phyloP scores from a whole-genome alignment of 2,888 invertebrate genomes.

The Prosopocoilus inquinatus region DNA sequence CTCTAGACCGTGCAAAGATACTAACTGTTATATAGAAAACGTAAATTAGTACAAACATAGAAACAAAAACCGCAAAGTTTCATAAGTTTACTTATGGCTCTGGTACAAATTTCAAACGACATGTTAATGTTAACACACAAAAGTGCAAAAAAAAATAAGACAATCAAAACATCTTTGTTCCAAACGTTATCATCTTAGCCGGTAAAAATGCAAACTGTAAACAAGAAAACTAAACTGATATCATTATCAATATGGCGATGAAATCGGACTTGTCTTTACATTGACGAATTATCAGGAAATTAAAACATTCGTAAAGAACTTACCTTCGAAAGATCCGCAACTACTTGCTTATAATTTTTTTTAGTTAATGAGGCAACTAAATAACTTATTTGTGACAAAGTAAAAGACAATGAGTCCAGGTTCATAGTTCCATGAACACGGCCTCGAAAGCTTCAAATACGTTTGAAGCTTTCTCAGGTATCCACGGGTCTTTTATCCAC shows the following conservation, averaged over 20 bases:
- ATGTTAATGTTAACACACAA: constrained; percentile 19
- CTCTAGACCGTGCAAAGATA: constrained; percentile 90
- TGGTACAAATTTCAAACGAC: constrained; percentile 14
- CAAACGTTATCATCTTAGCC: constrained; percentile 31
- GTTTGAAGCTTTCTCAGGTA: constrained; percentile 88
- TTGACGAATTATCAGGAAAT: no score
- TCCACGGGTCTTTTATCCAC: constrained; percentile 64
- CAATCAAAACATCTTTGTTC: constrained; percentile 46
- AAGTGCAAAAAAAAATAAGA: constrained; percentile 33
- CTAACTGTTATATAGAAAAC: constrained; percentile 64
- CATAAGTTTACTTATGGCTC: constrained; percentile 4
- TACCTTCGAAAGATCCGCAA: constrained; percentile 87
- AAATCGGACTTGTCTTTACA: not conserved
- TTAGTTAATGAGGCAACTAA: constrained; percentile 93
- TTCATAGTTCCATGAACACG: constrained; percentile 90
- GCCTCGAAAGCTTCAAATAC: constrained; percentile 93
- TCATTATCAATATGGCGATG: constrained; percentile 19
- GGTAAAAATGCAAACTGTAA: constrained; percentile 32
- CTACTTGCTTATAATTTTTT: constrained; percentile 91
- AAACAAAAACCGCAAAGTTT: constrained; percentile 17
- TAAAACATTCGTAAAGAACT: constrained; percentile 48
- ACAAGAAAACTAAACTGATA: constrained; percentile 15
- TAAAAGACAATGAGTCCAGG: constrained; percentile 98
- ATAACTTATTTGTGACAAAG: constrained; percentile 98
- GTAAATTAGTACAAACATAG: constrained; percentile 12